Evolutionary conservation across 2,113 vertebrate genomes (phyloP).

Genomic region (Recurvirostra avosetta): DNA sequence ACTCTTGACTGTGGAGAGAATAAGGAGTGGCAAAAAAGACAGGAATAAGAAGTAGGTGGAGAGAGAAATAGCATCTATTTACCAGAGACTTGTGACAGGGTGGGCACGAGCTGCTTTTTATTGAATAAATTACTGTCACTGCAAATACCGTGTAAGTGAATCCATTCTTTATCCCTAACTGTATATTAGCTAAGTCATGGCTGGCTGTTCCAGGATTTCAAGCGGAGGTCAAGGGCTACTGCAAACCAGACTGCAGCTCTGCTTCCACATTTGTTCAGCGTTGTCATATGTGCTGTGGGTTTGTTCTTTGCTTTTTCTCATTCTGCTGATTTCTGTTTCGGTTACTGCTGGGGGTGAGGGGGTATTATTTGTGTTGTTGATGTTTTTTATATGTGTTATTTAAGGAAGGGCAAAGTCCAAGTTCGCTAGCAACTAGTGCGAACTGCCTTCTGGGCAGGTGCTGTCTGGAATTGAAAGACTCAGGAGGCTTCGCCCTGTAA

Average conservation of each 20-base stretch:
- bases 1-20: not conserved
- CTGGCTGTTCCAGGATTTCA: not conserved
- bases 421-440: not conserved
- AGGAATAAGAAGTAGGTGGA: not conserved
- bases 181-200: not conserved
- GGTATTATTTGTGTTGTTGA: not conserved
- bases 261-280: not conserved
- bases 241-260: not conserved
- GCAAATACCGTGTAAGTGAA: not conserved
- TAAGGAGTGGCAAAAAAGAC: not conserved
- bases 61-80: slow-evolving; percentile 9
- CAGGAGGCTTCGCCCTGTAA: not conserved
- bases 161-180: not conserved
- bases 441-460: not conserved
- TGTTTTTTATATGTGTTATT: not conserved
- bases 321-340: not conserved
- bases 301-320: not conserved
- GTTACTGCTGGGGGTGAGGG: not conserved
- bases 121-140: slow-evolving; percentile 10
- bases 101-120: not conserved
- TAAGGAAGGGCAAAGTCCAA: not conserved
- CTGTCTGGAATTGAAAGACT: not conserved
- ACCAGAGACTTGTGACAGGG: not conserved
- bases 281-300: not conserved
- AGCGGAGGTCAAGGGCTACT: not conserved